A percentile compares a stretch with the other conserved stretches of the same genome.
phyloP scores from a whole-genome alignment of 2,888 invertebrate genomes.

The Phengaris arion region DNA sequence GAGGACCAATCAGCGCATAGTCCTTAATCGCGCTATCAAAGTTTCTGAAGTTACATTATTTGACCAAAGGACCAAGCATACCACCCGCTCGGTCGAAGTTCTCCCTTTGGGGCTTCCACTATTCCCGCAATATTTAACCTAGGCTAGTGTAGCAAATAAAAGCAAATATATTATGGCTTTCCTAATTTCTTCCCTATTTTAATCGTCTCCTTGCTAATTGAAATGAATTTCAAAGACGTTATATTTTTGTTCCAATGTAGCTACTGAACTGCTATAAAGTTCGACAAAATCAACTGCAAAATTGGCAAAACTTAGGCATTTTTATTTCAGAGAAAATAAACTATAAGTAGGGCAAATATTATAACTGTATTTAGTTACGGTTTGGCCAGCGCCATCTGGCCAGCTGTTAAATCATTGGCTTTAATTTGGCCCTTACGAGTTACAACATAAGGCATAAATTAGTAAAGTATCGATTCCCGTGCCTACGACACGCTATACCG shows the following conservation, averaged over 20 bases:
- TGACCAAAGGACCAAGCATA: too few species aligned
- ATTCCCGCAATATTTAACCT: too few species aligned
- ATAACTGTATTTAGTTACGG: slow-evolving; percentile 23
- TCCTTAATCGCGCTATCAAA: too few species aligned
- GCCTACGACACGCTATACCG: slow-evolving; percentile 52
- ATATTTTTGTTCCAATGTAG: neutral
- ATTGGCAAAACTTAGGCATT: slow-evolving; percentile 7
- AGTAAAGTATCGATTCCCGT: neutral
- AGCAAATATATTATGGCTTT: too few species aligned
- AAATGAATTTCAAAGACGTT: neutral
- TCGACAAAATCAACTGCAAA: neutral
- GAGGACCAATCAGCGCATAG: too few species aligned
- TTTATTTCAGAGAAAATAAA: slow-evolving; percentile 9
- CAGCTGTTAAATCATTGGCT: neutral
- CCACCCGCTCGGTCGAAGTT: too few species aligned
- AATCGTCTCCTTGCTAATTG: too few species aligned
- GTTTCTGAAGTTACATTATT: too few species aligned
- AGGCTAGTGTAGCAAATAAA: too few species aligned
- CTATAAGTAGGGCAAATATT: slow-evolving; percentile 26
- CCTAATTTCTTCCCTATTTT: too few species aligned
- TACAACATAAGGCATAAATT: slow-evolving; percentile 14
- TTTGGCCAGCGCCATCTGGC: slow-evolving; percentile 21
- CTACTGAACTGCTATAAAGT: neutral
- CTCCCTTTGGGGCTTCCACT: too few species aligned
- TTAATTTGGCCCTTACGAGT: slow-evolving; percentile 7